A percentile compares a stretch with the other conserved stretches of the same genome.
Evolutionary conservation across 1,140 invertebrate genomes (phyloP).

Genomic region (Orchestia grillus): DNA sequence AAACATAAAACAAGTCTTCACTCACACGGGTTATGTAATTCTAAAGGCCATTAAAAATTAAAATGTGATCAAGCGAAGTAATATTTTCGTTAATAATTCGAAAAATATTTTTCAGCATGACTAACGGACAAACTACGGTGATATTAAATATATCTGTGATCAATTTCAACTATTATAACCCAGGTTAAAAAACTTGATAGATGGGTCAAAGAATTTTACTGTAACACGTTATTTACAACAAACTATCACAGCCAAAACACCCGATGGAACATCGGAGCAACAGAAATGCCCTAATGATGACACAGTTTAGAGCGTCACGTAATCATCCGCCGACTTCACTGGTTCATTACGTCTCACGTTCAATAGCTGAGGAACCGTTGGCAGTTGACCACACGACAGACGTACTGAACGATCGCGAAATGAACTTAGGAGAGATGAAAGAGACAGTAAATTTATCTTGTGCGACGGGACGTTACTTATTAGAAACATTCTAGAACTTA

Average conservation of each 20-base stretch:
- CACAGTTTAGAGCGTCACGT: background rate
- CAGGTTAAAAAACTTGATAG: background rate
- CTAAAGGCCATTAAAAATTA: too few relatives aligned
- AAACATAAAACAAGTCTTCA: too few relatives aligned
- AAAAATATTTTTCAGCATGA: too few relatives aligned
- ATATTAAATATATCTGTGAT: too few relatives aligned
- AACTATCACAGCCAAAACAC: background rate
- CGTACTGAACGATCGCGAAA: background rate
- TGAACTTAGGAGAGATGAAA: background rate
- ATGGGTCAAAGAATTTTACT: background rate
- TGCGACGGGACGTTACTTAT: too few relatives aligned
- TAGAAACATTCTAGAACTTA: too few relatives aligned
- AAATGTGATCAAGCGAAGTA: too few relatives aligned
- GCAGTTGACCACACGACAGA: background rate
- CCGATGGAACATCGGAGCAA: background rate
- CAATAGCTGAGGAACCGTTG: background rate
- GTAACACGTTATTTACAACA: background rate
- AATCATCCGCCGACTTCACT: background rate
- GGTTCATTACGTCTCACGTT: background rate
- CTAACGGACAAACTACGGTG: too few relatives aligned
- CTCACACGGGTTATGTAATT: too few relatives aligned
- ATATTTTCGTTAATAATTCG: too few relatives aligned
- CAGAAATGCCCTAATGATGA: background rate
- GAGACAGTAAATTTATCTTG: background rate
- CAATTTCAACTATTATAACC: too few relatives aligned